Base-by-base conservation (phyloP, 2,113 vertebrate species). In the Spilogale gracilis region DNA sequence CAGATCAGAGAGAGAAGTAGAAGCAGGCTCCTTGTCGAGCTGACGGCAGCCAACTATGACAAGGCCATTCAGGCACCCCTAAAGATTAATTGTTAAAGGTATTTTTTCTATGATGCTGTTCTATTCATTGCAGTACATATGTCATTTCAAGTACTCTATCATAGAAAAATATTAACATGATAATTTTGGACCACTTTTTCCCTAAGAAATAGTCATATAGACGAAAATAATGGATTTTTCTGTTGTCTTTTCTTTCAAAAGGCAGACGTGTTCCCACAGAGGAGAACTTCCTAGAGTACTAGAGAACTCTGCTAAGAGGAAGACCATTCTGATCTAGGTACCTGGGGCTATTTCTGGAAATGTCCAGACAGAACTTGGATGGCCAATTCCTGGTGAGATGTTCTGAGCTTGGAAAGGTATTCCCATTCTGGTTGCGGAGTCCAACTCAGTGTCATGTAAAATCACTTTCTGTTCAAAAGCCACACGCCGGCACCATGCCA, bases 111-210 rank as follows among this genome's bases (percentile, higher is more conserved):
- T 1, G 14, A n/a, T 38, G 17, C 14, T 6, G 45, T 20, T 54
- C 18, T 63, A 18, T 45, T 79, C 30, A 65, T 25, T 79, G 21
- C 14, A 25, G 43, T 87, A 82, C 48, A 56, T 56, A 32, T n/a
- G 16, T 56, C 60, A 38, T 86, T 94, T 94, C 58, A 74, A 94
- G 92, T 79, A n/a, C 20, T 88, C 17, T 61, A n/a, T 14, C 54
- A 25, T 71, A 85, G 43, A 71, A 85, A 89, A 91, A 91, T 74
- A 20, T n/a, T 58, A 21, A 56, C 5, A 6, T 3, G 23, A 27
- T 30, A n/a, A 27, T 48, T 78, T 61, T 83, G 80, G 63, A 78
- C 14, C 52, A 58, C 30, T 16, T 82, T 54, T 93, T 48, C 6
- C 50, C 67, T 45, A 50, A 79, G 58, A 81, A 80, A 38, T 12